These are phyloP conservation scores for Anguilla anguilla DNA, from an alignment of 2,797 vertebrate genomes.

Conservation along the genomic window DNA sequence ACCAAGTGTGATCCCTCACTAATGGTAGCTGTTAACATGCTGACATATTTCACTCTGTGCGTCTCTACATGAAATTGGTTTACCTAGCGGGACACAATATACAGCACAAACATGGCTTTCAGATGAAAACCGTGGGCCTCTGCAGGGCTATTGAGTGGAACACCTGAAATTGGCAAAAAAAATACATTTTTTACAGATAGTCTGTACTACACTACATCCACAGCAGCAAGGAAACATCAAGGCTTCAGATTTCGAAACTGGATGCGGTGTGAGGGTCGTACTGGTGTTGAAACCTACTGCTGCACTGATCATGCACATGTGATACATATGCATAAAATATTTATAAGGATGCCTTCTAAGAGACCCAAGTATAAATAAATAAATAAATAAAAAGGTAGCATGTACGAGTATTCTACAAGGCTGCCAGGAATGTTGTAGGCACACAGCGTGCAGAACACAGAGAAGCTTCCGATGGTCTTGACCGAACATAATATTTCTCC, in stretches of 20 bases:
- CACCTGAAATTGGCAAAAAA: neutral
- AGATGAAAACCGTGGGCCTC: neutral
- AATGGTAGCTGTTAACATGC: constrained; percentile 8
- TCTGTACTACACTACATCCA: neutral
- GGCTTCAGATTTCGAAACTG: neutral
- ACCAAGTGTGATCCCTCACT: neutral
- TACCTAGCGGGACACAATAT: neutral
- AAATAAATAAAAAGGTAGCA: neutral
- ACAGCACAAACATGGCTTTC: neutral
- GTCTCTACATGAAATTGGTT: constrained; percentile 1
- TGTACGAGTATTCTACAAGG: neutral
- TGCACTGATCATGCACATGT: no score
- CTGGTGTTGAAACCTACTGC: neutral
- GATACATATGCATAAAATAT: neutral
- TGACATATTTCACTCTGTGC: neutral
- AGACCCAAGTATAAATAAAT: neutral
- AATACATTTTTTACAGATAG: neutral
- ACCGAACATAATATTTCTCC: neutral
- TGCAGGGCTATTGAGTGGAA: neutral
- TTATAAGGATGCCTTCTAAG: neutral
- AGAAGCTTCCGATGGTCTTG: neutral
- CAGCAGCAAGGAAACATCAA: neutral
- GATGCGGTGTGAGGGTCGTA: neutral
- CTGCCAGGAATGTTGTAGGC: neutral
- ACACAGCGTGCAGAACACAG: neutral